Conservation (phyloP, 2,113 vertebrate genomes). For the Cyphomyrus plagiostoma region DNA sequence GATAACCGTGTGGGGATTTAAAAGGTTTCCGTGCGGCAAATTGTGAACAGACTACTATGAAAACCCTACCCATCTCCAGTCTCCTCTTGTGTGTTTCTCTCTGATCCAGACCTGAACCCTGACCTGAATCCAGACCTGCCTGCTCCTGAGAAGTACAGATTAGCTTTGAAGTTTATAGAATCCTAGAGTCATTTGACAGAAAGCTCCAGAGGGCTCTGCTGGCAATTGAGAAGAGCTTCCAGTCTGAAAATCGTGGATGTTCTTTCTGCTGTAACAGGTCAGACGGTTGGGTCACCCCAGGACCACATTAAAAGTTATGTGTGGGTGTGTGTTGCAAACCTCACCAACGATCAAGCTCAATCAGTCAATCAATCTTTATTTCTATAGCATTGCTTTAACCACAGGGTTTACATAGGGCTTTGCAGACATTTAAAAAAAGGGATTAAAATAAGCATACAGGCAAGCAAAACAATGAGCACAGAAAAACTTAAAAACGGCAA, state of each 20-base stretch:
- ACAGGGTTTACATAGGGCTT: not conserved
- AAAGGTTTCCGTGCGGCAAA: not conserved
- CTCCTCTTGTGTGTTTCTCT: slow-evolving; percentile 14
- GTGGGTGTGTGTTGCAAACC: not conserved
- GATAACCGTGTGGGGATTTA: not conserved
- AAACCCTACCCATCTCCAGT: not conserved
- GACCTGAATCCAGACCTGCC: too few species aligned
- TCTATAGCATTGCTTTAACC: not conserved
- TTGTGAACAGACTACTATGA: not conserved
- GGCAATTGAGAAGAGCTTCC: slow-evolving; percentile 44
- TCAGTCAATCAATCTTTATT: not conserved
- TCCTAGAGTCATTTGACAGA: slow-evolving; percentile 51
- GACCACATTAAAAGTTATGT: not conserved
- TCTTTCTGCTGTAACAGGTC: not conserved
- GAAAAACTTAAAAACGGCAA: not conserved
- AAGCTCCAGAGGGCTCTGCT: slow-evolving; percentile 53
- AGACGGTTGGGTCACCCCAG: not conserved
- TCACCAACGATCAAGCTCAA: not conserved
- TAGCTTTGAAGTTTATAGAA: not conserved
- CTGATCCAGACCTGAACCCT: slow-evolving; percentile 53
- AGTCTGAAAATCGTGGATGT: slow-evolving; percentile 7
- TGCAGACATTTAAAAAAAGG: not conserved
- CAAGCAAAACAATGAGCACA: not conserved
- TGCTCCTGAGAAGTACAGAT: slow-evolving; percentile 28
- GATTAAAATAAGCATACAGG: not conserved